Conservation (phyloP, 2,888 invertebrate species). For the Eupithecia centaureata region DNA sequence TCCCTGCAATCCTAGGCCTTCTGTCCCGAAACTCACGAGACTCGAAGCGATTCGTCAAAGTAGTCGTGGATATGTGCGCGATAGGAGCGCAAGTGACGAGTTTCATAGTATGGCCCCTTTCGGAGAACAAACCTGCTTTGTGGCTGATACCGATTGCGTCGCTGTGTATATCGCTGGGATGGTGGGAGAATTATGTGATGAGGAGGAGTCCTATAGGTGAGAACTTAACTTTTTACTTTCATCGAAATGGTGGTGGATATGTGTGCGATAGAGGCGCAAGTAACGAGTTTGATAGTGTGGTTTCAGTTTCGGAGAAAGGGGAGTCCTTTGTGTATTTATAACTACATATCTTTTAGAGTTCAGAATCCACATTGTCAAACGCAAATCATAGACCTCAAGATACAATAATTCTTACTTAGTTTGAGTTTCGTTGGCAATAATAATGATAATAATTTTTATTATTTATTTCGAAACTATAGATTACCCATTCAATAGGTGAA, state of each 20-base stretch:
- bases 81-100: conserved; percentile 95
- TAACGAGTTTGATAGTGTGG: conserved; percentile 96
- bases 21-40: conserved; percentile 93
- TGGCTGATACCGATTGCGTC: conserved; percentile 95
- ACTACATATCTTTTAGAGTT: too few relatives aligned
- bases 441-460: too few relatives aligned
- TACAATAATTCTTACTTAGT: too few relatives aligned
- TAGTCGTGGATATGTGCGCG: conserved; percentile 92
- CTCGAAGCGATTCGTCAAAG: conserved; percentile 89
- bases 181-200: conserved; percentile 99
- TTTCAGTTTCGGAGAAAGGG: conserved; percentile 93
- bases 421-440: too few relatives aligned
- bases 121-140: conserved; percentile 89
- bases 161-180: conserved; percentile 94
- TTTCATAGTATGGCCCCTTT: conserved; percentile 95
- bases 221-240: conserved; percentile 30
- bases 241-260: conserved; percentile 82
- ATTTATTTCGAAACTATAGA: neutral
- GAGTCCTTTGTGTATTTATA: too few relatives aligned
- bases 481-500: too few relatives aligned
- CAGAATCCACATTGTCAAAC: too few relatives aligned
- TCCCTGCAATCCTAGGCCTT: conserved; percentile 91
- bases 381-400: too few relatives aligned
- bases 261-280: conserved; percentile 93
- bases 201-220: conserved; percentile 91